Base-by-base conservation (phyloP, 2,113 vertebrate species). In the Dicerorhinus sumatrensis region DNA sequence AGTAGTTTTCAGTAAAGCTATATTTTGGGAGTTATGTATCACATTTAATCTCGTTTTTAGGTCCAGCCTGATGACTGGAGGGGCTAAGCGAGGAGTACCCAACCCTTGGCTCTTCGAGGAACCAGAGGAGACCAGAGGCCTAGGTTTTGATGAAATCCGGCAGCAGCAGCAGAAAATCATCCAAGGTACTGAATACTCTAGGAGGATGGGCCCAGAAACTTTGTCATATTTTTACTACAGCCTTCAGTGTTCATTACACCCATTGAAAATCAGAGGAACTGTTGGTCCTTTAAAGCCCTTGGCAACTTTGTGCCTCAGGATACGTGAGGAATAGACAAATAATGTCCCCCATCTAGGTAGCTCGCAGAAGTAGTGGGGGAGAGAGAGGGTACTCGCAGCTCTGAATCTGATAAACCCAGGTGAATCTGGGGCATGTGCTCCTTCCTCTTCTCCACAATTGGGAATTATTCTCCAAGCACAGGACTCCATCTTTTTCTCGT, bases 21-120 rank as follows among this genome's bases (percentile, higher is more conserved):
- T 79, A 14, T 42, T 42, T 97, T 88, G 48, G 42, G 63, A 90
- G 33, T 42, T 79, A 8, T 56, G 60, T 97, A 84, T 94, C 72
- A 11, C 11, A 14, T 96, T 73, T 69, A 56, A 42, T 94, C 20
- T 94, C 96, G 4, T 98, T 96, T 98, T 42, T 97, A 99, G 99
- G 91, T 99, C 99, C 1, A 99, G 98, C 83, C 97, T 99, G 85
- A 99, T 99, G 99, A 96, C 98, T 0, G 99, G 99, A 94, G 99
- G 99, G 12, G 92, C 95, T 65, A 98, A 98, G 83, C 98, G 92
- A 87, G 97, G 97, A 0, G 27, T 97, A 6, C 97, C 75, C 89
- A 99, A 99, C 98, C 99, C 99, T 0, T 99, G 99, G 99, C 99
- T 99, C 95, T 69, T 99, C 60, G 99, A 99, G 10, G 99, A 99